Evolutionary conservation across 2,888 invertebrate species (phyloP), one percentile per base, ranked within the genome.

Genomic region (Melinaea marsaeus): DNA sequence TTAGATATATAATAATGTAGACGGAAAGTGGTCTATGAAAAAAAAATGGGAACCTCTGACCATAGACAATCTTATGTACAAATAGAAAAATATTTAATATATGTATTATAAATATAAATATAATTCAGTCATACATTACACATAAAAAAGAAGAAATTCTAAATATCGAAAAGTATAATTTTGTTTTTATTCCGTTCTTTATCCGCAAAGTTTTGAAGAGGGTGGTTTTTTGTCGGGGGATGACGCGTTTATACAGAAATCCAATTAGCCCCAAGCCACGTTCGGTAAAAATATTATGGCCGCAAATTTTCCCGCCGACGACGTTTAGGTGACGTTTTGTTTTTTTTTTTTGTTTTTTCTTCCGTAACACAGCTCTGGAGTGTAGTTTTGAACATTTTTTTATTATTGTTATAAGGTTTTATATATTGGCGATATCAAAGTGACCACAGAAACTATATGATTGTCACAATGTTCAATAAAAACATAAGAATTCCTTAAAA

Each of bases 221-320:
- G 75, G 79, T 73, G 74, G 71, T 74, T 77, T 75, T 22, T 76
- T 74, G 72, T 71, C 71, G 72, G 72, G 72, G 74, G 74, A 62
- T 71, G 75, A 74, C 76, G 77, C 76, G 78, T 77, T 79, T 79
- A 78, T 79, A 84, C 78, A 72, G 74, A 84, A 85, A 76, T 78
- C 85, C 85, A 84, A 84, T 85, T 85, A 85, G 81, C 71, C 69
- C 68, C 67, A 71, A 68, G 66, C 72, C 71, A 69, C 71, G 71
- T 69, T 68, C 69, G 58, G 63, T 73, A 70, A 75, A 78, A 80
- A 77, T 78, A 76, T 75, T 74, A 72, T 72, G 71, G 69, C 73
- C 71, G 72, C 70, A 74, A 72, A 72, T 71, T 74, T 77, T 76
- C 71, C 73, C 75, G 71, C 73, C 64, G 60, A 68, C 70, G 66